phyloP scores from a whole-genome alignment of 2,797 vertebrate genomes.

The Pseudochromis fuscus region DNA sequence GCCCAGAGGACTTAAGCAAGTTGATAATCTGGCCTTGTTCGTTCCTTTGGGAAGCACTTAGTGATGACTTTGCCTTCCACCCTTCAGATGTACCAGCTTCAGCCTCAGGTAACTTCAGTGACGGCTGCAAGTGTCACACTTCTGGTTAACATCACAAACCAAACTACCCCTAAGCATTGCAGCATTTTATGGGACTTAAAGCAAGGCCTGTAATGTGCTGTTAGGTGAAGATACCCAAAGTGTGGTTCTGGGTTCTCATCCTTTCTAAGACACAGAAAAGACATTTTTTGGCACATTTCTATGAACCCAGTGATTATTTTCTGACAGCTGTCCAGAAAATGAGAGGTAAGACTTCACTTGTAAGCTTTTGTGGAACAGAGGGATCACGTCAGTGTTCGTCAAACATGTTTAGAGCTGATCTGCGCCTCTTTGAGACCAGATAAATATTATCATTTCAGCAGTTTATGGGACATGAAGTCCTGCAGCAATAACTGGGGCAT shows the following conservation, averaged over 20 bases:
- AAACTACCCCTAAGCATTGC: not conserved
- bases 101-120: not conserved
- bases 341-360: no score
- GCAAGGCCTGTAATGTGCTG: not conserved
- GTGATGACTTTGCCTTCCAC: not conserved
- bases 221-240: not conserved
- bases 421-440: not conserved
- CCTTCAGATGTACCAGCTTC: no score
- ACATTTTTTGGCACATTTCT: no score
- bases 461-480: not conserved
- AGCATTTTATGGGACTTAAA: not conserved
- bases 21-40: no score
- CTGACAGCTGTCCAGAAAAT: no score
- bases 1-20: no score
- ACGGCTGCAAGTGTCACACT: not conserved
- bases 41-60: constrained; percentile 20
- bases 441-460: not conserved
- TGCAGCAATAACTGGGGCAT: not conserved
- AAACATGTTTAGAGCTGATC: not conserved
- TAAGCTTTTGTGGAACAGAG: no score
- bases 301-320: no score
- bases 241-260: no score
- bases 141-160: not conserved
- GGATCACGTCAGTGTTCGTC: no score
- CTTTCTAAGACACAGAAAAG: no score